Conservation (phyloP, 2,797 vertebrate species). For the Hydrolagus colliei region DNA sequence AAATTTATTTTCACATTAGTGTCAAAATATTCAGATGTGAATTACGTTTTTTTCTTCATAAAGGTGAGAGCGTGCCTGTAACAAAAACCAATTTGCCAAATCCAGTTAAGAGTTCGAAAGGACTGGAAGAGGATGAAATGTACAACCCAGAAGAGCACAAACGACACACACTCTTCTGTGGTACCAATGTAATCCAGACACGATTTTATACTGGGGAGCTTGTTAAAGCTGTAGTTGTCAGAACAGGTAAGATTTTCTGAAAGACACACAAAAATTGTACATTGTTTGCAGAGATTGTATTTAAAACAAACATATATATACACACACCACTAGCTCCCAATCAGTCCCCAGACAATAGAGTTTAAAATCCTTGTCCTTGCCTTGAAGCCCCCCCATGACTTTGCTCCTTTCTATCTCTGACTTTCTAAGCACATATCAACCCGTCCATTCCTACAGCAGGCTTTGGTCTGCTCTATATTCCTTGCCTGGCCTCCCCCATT, state of each 20-base stretch:
- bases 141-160: conserved; percentile 80
- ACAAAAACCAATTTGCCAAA: conserved; percentile 94
- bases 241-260: conserved; percentile 68
- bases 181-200: conserved; percentile 91
- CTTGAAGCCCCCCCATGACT: too few species aligned
- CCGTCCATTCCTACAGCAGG: too few species aligned
- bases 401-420: too few species aligned
- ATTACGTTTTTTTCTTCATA: conserved; percentile 10
- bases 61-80: conserved; percentile 95
- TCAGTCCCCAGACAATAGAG: too few species aligned
- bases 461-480: too few species aligned
- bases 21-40: neutral
- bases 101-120: conserved; percentile 60
- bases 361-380: too few species aligned
- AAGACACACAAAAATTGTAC: neutral
- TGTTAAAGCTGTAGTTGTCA: conserved; percentile 87
- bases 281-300: too few species aligned
- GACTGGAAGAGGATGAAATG: conserved; percentile 49
- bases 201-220: conserved; percentile 92
- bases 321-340: too few species aligned
- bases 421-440: too few species aligned
- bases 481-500: too few species aligned
- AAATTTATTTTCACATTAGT: neutral
- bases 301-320: too few species aligned
- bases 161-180: conserved; percentile 91